Evolutionary conservation across 2,888 invertebrate genomes (phyloP).

Genomic region (Abrostola triplasia): DNA sequence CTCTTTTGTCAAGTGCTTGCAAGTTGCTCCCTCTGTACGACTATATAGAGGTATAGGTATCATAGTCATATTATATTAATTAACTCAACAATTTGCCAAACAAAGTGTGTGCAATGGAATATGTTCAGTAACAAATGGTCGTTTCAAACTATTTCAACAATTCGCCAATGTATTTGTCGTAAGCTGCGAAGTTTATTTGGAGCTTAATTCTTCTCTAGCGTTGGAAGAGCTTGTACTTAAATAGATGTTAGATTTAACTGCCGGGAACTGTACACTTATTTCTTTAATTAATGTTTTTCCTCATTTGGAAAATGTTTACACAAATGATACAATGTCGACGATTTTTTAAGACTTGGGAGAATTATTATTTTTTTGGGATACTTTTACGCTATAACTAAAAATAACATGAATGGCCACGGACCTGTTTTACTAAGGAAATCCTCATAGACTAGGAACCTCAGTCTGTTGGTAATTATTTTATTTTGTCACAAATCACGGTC

Average conservation of each 20-base stretch:
- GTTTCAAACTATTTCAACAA: conserved; percentile 31
- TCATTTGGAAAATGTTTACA: background rate
- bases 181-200: conserved; percentile 2
- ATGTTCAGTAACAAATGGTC: conserved; percentile 34
- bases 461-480: too few species aligned
- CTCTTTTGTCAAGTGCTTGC: too few species aligned
- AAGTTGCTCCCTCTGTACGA: too few species aligned
- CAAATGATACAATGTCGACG: too few species aligned
- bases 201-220: background rate
- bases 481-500: too few species aligned
- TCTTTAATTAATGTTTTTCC: background rate
- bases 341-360: too few species aligned
- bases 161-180: conserved; percentile 4
- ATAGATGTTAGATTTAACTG: background rate
- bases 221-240: background rate
- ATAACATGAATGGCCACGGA: too few species aligned
- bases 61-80: too few species aligned
- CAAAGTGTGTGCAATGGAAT: conserved; percentile 9
- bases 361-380: too few species aligned
- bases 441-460: too few species aligned
- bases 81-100: background rate
- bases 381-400: too few species aligned
- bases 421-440: too few species aligned
- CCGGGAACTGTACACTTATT: background rate
- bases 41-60: background rate